Base-by-base conservation (phyloP, 2,797 vertebrate genomes). In the Sardinella longiceps region DNA sequence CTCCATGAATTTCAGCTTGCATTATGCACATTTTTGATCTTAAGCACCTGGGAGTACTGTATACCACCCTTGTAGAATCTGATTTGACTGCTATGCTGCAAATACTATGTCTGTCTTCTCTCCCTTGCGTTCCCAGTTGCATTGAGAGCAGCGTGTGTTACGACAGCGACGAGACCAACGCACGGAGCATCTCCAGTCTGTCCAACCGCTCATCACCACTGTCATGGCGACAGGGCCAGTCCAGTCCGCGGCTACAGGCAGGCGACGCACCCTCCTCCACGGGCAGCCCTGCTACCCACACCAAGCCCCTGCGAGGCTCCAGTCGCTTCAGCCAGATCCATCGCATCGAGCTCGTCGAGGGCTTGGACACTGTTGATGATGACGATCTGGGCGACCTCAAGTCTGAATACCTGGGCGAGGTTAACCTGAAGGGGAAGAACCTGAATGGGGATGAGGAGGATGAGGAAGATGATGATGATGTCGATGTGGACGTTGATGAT, bases 141-240 rank as follows among this genome's bases (percentile, higher is more conserved):
- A 93, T 97, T 84, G 97, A 99, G 88, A 97, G 94, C 88, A 93
- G 92, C 58, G 88, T 91, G 86, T 97, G 96, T 93, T 98, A 98
- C 0, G 97, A 99, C 94, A 98, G 97, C 0, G 97, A 99, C 0
- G 98, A 99, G 28, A 96, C 97, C 83, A 98, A 98, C 80, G 92
- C 97, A 0, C 96, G 96, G 87, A 98, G 97, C 1, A 90, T 98
- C 53, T 97, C 97, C 91, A 98, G 97, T 87, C 90, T 97, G 12
- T 99, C 98, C 70, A 99, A 97, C 89, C 97, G 97, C 88, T 99
- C 98, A 0, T 99, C 98, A 0, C 98, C 97, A 0, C 90, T 99
- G 56, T 98, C 97, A 1, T 98, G 98, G 98, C 97, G 97, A 83
- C 97, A 98, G 0, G 97, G 98, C 82, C 97, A 99, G 91, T 96